These are phyloP conservation scores for Dugesia japonica DNA, from an alignment of 2,888 invertebrate species.

Conservation along the genomic window DNA sequence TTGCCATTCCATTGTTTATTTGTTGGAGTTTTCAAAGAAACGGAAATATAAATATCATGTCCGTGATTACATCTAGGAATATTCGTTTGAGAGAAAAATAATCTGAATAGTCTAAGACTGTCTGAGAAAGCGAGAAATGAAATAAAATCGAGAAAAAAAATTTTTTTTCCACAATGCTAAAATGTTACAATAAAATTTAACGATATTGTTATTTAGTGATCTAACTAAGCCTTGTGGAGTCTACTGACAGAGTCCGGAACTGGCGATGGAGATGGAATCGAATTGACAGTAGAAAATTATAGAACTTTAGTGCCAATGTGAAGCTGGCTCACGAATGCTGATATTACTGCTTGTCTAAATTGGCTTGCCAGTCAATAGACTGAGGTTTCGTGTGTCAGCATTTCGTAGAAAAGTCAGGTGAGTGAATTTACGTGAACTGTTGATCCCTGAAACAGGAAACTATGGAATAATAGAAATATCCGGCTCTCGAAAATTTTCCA, in stretches of 20 bases:
- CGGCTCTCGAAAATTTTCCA: conserved; percentile 12
- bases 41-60: conserved; percentile 20
- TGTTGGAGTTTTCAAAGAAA: conserved; percentile 9
- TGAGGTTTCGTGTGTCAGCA: conserved; percentile 2
- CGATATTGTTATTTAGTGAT: conserved; percentile 16
- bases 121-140: not conserved
- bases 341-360: conserved; percentile 1
- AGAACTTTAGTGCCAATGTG: conserved; percentile 20
- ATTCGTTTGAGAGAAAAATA: not conserved
- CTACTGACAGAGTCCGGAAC: conserved; percentile 20
- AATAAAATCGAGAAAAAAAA: not conserved
- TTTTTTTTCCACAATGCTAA: not conserved
- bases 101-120: not conserved
- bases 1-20: not conserved
- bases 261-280: not conserved
- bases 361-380: conserved; percentile 12
- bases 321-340: conserved; percentile 15
- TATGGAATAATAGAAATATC: conserved; percentile 20
- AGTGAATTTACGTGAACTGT: conserved; percentile 7
- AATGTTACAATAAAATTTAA: conserved; percentile 14
- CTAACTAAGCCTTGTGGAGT: conserved; percentile 12
- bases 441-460: conserved; percentile 14
- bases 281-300: not conserved
- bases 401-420: not conserved
- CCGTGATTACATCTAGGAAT: conserved; percentile 7